A percentile compares a stretch with the other conserved stretches of the same genome.
Conservation (phyloP, 1,140 invertebrate species). For the Micrasema longulum region DNA sequence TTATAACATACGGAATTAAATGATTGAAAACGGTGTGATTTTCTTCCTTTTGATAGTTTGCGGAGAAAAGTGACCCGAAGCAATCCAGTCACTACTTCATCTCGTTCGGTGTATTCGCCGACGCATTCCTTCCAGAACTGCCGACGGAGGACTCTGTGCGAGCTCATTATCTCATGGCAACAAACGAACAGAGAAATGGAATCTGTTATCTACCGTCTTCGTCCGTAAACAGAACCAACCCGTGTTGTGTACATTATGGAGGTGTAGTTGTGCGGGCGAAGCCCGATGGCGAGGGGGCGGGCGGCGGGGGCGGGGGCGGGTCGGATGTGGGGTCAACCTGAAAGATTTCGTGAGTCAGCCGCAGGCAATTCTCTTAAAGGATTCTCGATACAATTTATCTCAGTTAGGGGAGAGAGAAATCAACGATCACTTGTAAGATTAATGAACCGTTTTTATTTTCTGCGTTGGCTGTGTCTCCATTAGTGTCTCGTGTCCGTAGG, state of each 20-base stretch:
- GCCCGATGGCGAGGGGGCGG: neutral
- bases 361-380: neutral
- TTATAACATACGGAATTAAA: neutral
- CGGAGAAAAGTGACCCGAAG: neutral
- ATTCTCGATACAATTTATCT: conserved; percentile 10
- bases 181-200: conserved; percentile 21
- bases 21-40: neutral
- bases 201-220: conserved; percentile 13
- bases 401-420: conserved; percentile 1
- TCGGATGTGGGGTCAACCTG: neutral
- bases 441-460: too few relatives aligned
- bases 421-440: too few relatives aligned
- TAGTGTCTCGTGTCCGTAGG: too few relatives aligned
- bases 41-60: neutral
- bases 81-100: conserved; percentile 7
- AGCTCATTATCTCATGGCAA: conserved; percentile 25
- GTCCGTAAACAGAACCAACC: neutral
- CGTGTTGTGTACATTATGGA: neutral
- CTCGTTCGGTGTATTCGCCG: neutral
- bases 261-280: neutral
- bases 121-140: too few relatives aligned
- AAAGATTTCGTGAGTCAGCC: conserved; percentile 6
- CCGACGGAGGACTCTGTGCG: neutral
- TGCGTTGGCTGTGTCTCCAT: too few relatives aligned
- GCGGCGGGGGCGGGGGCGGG: neutral